These are phyloP conservation scores for Andrena haemorrhoa DNA, from an alignment of 2,888 invertebrate genomes.

Conservation along the genomic window DNA sequence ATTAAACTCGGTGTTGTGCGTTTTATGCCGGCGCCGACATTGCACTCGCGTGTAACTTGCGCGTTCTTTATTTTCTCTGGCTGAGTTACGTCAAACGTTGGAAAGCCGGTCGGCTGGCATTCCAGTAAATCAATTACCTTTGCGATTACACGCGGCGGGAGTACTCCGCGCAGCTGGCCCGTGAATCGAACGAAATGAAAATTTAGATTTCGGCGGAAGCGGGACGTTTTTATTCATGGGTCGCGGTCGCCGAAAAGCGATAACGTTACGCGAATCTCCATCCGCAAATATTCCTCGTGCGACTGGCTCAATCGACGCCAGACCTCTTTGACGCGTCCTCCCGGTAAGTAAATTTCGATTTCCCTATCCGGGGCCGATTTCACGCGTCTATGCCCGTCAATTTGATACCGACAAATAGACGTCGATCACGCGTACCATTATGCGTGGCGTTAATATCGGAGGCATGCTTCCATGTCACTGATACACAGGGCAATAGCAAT, in stretches of 20 bases:
- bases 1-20: not conserved
- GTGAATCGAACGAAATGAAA: slow-evolving; percentile 3
- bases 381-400: slow-evolving; percentile 14
- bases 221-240: slow-evolving; percentile 9
- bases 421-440: not conserved
- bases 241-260: not conserved
- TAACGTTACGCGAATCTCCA: slow-evolving; percentile 18
- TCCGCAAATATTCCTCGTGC: slow-evolving; percentile 29
- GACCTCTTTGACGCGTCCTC: slow-evolving; percentile 22
- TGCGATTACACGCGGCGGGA: not conserved
- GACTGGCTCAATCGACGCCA: slow-evolving; percentile 15
- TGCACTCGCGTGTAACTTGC: not conserved
- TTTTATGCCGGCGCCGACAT: not conserved
- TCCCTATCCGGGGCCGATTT: slow-evolving; percentile 27
- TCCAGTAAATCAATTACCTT: slow-evolving; percentile 12
- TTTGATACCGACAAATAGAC: slow-evolving; percentile 28
- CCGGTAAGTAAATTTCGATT: slow-evolving; percentile 42
- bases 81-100: not conserved
- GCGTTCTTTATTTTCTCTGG: not conserved
- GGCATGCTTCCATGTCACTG: not conserved
- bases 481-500: not conserved
- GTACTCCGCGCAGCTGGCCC: not conserved
- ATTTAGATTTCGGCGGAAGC: slow-evolving; percentile 9
- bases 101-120: not conserved
- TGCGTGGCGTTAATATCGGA: not conserved